These are phyloP conservation scores for Dorcus parallelipipedus DNA, from an alignment of 2,888 invertebrate genomes.

Conservation along the genomic window DNA sequence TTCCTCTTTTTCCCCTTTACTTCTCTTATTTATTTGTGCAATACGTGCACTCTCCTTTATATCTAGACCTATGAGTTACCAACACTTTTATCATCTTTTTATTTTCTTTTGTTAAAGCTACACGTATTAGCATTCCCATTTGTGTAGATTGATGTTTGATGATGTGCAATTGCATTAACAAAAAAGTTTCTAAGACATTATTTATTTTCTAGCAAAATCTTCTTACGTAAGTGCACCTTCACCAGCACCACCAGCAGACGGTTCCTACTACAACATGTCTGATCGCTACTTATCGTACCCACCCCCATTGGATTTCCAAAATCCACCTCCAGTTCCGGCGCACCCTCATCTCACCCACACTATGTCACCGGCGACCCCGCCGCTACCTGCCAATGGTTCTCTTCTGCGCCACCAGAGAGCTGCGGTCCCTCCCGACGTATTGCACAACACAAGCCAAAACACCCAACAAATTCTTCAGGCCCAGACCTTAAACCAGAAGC, in stretches of 20 bases:
- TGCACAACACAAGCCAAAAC: conserved; percentile 49
- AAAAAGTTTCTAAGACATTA: not conserved
- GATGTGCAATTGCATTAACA: no score
- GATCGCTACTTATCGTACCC: conserved; percentile 79
- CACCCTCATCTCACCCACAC: conserved; percentile 58
- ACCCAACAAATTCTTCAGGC: conserved; percentile 46
- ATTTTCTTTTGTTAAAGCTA: no score
- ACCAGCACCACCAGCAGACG: conserved; percentile 73
- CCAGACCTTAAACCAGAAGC: conserved; percentile 46
- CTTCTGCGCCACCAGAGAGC: conserved; percentile 42
- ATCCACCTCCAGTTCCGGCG: conserved; percentile 51
- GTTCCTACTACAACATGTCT: conserved; percentile 79
- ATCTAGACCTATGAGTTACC: no score
- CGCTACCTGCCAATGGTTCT: conserved; percentile 46
- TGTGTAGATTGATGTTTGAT: no score
- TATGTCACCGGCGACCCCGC: conserved; percentile 38
- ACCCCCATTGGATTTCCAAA: conserved; percentile 65
- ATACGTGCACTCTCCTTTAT: no score
- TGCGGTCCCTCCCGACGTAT: conserved; percentile 46
- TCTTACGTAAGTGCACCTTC: conserved; percentile 65
- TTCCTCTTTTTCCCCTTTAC: no score
- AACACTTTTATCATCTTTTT: no score
- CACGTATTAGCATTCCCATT: no score
- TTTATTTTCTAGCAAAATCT: conserved; percentile 52
- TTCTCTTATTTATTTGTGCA: no score